These are phyloP conservation scores for Dreissena polymorpha DNA, from an alignment of 1,140 invertebrate species.

Conservation along the genomic window DNA sequence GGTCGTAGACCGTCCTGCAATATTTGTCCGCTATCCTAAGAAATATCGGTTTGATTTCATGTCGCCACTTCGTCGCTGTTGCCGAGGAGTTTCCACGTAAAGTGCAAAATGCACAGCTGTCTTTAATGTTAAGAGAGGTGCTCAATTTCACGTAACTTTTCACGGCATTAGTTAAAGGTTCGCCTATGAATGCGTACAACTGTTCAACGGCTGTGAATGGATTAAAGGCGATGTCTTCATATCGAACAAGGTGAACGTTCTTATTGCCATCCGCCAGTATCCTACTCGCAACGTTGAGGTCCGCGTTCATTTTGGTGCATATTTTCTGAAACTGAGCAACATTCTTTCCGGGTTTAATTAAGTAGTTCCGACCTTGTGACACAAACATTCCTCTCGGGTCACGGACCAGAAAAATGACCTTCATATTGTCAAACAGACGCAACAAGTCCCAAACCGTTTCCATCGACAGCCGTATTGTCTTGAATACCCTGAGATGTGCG, in stretches of 20 bases:
- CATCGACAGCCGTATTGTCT: conserved; percentile 20
- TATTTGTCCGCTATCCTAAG: conserved; percentile 14
- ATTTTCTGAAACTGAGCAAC: not conserved
- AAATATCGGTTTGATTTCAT: not conserved
- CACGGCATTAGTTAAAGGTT: not conserved
- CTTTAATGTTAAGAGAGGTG: conserved; percentile 10
- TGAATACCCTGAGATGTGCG: not conserved
- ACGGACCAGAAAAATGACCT: conserved; percentile 7
- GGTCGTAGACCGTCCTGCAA: not conserved
- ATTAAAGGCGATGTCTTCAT: conserved; percentile 13
- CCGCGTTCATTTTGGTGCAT: not conserved
- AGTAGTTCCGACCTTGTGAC: not conserved
- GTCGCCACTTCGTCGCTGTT: conserved; percentile 3
- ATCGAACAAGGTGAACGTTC: conserved; percentile 4
- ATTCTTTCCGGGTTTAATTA: not conserved
- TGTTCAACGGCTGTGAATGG: not conserved
- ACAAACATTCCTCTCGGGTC: conserved; percentile 25
- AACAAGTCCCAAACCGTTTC: not conserved
- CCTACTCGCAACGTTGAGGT: not conserved
- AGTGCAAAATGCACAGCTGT: conserved; percentile 17
- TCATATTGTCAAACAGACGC: conserved; percentile 3
- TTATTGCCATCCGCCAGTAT: not conserved
- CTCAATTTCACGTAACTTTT: not conserved
- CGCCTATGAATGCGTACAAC: conserved; percentile 1
- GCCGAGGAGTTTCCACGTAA: not conserved